Conservation (phyloP, 1,140 invertebrate genomes). For the Zaprionus nigranus region DNA sequence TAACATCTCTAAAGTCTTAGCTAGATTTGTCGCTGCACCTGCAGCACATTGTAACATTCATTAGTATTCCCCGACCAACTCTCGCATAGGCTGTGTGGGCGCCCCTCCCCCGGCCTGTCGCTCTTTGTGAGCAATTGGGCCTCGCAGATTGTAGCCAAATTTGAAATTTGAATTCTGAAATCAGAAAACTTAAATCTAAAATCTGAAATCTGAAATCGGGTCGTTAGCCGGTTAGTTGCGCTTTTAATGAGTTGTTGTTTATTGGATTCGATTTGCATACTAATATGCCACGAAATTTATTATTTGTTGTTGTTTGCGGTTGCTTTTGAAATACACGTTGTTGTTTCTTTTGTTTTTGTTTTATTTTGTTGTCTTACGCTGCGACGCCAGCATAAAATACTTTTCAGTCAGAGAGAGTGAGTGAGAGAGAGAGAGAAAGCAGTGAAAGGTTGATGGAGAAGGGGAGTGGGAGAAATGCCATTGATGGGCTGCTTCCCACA, state of each 20-base stretch:
- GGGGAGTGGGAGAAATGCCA: conserved; percentile 4
- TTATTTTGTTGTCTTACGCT: conserved; percentile 7
- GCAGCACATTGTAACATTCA: neutral
- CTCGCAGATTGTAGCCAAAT: conserved; percentile 16
- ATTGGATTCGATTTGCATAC: conserved; percentile 77
- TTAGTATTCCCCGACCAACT: neutral
- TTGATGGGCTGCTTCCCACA: conserved; percentile 73
- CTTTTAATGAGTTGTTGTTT: conserved; percentile 80
- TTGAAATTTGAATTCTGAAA: conserved; percentile 7
- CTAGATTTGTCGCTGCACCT: no score
- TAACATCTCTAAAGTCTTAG: no score
- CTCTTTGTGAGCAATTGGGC: conserved; percentile 13
- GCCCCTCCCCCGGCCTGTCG: neutral
- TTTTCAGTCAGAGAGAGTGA: conserved; percentile 1
- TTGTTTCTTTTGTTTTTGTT: conserved; percentile 6
- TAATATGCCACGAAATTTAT: conserved; percentile 62
- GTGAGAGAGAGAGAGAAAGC: neutral
- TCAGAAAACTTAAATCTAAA: neutral
- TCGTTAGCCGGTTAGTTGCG: conserved; percentile 64
- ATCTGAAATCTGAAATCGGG: conserved; percentile 24
- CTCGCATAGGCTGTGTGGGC: conserved; percentile 3
- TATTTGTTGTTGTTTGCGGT: conserved; percentile 64
- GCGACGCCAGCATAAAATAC: conserved; percentile 13
- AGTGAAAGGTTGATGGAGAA: conserved; percentile 16
- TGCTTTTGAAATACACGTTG: conserved; percentile 3